Conservation (phyloP, 1,140 invertebrate species). For the Akabosia matsudoensis region DNA sequence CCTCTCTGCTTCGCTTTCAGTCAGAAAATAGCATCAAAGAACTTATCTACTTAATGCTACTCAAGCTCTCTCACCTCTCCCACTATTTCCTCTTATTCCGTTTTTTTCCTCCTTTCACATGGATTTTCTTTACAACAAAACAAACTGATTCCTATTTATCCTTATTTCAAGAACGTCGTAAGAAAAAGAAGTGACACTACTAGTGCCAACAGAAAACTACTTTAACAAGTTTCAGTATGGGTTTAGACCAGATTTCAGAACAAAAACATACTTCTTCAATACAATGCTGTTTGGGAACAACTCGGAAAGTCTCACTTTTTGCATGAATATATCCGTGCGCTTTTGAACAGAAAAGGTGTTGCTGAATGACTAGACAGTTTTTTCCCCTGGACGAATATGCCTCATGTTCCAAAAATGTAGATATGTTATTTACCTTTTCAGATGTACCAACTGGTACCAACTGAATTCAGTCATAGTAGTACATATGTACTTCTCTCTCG, state of each 20-base stretch:
- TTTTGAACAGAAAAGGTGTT: too few relatives aligned
- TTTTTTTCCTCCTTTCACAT: not conserved
- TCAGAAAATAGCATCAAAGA: not conserved
- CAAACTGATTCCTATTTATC: slow-evolving; percentile 9
- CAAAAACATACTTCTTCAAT: too few relatives aligned
- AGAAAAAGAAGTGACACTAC: not conserved
- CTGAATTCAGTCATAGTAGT: not conserved
- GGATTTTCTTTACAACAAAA: slow-evolving; percentile 6
- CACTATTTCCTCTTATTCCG: slow-evolving; percentile 1
- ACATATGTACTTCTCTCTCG: not conserved
- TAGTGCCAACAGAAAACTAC: too few relatives aligned
- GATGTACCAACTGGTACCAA: not conserved
- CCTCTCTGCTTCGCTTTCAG: not conserved
- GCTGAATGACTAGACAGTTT: not conserved
- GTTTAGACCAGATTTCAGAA: too few relatives aligned
- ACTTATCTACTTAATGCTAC: not conserved
- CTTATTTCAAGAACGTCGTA: not conserved
- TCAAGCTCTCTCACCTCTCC: slow-evolving; percentile 2
- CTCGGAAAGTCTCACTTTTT: too few relatives aligned
- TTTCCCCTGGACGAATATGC: not conserved
- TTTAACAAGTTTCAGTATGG: too few relatives aligned
- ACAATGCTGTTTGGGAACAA: too few relatives aligned
- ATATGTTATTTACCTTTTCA: not conserved
- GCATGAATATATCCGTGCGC: too few relatives aligned
- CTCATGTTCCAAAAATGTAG: too few relatives aligned